phyloP scores from a whole-genome alignment of 1,140 invertebrate species.

The Papilio machaon region DNA sequence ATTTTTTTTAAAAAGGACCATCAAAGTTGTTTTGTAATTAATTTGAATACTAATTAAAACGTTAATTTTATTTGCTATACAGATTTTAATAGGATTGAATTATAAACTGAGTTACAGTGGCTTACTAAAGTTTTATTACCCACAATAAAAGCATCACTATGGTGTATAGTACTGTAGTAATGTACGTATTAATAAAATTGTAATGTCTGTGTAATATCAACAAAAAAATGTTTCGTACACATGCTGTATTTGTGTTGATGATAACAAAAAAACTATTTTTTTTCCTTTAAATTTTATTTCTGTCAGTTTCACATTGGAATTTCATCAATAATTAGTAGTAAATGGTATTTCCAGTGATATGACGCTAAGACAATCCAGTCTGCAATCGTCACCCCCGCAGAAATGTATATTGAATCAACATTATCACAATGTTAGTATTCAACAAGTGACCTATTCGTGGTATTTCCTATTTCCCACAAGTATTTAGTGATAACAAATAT shows the following conservation, averaged over 20 bases:
- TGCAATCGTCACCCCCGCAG: not conserved
- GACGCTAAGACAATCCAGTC: not conserved
- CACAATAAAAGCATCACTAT: not conserved
- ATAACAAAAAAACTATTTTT: not conserved
- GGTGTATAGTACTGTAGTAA: too few species aligned
- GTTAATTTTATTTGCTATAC: slow-evolving; percentile 24
- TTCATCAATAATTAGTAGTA: not conserved
- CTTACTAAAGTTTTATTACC: not conserved
- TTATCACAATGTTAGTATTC: not conserved
- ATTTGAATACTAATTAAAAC: slow-evolving; percentile 15
- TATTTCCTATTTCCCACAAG: not conserved
- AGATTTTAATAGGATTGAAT: slow-evolving; percentile 14
- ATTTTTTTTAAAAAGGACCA: slow-evolving; percentile 57
- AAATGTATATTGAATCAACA: not conserved
- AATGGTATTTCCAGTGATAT: slow-evolving; percentile 9
- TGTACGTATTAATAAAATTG: too few species aligned
- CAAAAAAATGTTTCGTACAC: too few species aligned
- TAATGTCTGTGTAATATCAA: too few species aligned
- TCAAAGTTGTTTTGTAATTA: slow-evolving; percentile 42
- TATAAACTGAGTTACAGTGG: not conserved
- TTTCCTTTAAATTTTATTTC: not conserved
- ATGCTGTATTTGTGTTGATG: not conserved
- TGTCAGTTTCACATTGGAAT: not conserved
- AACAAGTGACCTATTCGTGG: not conserved
- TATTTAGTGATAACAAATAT: not conserved